Evolutionary conservation across 2,113 vertebrate genomes (phyloP), one percentile per base, ranked within the genome.

Genomic region (Ranitomeya variabilis): DNA sequence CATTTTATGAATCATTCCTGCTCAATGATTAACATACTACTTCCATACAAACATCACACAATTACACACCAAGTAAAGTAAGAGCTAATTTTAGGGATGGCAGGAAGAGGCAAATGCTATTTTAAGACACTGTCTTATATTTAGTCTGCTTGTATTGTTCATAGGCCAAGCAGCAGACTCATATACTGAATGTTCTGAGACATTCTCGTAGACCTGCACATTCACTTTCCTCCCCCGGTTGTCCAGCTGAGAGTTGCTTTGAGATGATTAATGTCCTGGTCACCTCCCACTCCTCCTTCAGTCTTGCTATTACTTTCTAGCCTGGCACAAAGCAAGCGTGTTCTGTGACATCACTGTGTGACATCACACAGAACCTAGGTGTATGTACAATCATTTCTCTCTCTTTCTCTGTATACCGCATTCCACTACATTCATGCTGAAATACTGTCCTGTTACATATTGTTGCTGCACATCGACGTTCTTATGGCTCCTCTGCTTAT

Each of bases 161-260:
- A 59, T 88, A 69, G 76, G 82, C 76, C 89, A 67, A 74, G 80
- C 77, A 89, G 87, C 77, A 89, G 87, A 77, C 80, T 64, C 64
- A 71, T 84, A 71, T 10, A 26, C 5, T 55, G 82, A 84, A 55
- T 83, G 62, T 52, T 67, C 81, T 12, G 81, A 83, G 81, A 54
- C 62, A 67, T 83, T 83, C 62, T 83, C 54, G 64, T 54, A 55
- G 82, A 84, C 82, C 51, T 79, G 76, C 76, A 87, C 76, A 69
- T 52, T 88, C 87, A 83, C 87, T 74, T 83, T 19, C 87, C 87
- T 83, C 87, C 87, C 87, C 87, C 87, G 55, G 80, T 76, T 83
- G 87, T 88, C 87, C 87, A 88, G 87, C 87, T 88, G 87, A 88
- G 87, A 76, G 80, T 67, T 88, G 80, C 87, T 57, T 77, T 62